These are phyloP conservation scores for Centropristis striata DNA, from an alignment of 2,113 vertebrate species.

Conservation along the genomic window DNA sequence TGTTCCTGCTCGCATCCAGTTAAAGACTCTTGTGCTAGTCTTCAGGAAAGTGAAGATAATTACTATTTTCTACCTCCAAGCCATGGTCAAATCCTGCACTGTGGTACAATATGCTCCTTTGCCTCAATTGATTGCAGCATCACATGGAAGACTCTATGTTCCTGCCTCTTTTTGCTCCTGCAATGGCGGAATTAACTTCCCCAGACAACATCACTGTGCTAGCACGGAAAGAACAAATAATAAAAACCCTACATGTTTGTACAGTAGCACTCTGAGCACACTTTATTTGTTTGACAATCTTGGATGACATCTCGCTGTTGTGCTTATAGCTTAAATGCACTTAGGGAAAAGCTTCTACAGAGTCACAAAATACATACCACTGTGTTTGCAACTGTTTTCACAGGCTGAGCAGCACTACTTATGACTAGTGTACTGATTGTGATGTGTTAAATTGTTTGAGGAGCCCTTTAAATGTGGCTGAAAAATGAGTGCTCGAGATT, in stretches of 20 bases:
- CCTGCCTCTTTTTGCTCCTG: background rate
- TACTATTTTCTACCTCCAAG: constrained; percentile 3
- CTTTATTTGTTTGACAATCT: background rate
- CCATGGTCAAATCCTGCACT: background rate
- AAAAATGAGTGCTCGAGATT: background rate
- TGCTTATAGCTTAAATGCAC: background rate
- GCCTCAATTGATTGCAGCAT: background rate
- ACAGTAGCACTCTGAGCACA: background rate
- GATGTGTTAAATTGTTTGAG: background rate
- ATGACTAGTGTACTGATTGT: too few relatives aligned
- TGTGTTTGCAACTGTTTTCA: background rate
- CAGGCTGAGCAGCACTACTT: background rate
- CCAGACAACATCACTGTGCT: background rate
- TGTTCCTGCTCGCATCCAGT: background rate
- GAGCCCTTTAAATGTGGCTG: background rate
- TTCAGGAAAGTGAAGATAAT: background rate
- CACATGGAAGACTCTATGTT: background rate
- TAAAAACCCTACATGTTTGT: too few relatives aligned
- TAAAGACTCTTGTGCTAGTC: constrained; percentile 6
- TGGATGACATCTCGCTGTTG: background rate
- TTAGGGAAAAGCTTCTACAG: background rate
- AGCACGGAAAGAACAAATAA: too few relatives aligned
- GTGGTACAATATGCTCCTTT: background rate
- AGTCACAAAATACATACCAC: background rate
- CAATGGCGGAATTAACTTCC: background rate